These are phyloP conservation scores for Catotricha subobsoleta DNA, from an alignment of 2,888 invertebrate species.

Conservation along the genomic window DNA sequence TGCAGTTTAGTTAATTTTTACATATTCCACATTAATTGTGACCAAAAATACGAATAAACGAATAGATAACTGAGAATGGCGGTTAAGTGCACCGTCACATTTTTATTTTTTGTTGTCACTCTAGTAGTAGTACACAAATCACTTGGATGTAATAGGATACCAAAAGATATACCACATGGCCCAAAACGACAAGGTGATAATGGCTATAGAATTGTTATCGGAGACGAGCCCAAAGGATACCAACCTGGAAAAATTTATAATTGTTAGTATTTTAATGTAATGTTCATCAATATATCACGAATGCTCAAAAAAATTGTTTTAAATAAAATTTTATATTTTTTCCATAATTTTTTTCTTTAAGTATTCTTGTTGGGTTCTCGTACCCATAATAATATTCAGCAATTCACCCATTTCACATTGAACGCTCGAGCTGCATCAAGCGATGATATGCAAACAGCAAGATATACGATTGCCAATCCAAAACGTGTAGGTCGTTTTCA, in stretches of 20 bases:
- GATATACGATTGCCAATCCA: constrained; percentile 27
- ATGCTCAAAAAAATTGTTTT: neutral
- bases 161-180: constrained; percentile 25
- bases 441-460: constrained; percentile 18
- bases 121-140: too few species aligned
- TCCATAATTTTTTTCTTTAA: constrained; percentile 19
- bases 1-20: too few species aligned
- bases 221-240: constrained; percentile 64
- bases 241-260: constrained; percentile 69
- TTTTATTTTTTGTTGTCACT: too few species aligned
- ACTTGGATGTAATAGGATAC: too few species aligned
- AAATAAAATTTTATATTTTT: constrained; percentile 1
- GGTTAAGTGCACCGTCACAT: too few species aligned
- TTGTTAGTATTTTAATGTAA: constrained; percentile 30
- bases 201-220: constrained; percentile 64
- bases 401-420: constrained; percentile 64
- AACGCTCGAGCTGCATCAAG: constrained; percentile 38
- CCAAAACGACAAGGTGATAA: constrained; percentile 62
- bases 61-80: too few species aligned
- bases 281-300: too few species aligned
- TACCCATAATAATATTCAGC: constrained; percentile 45
- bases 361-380: constrained; percentile 50
- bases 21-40: too few species aligned
- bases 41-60: too few species aligned
- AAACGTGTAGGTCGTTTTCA: constrained; percentile 51